Percentiles rank a stretch among this genome's conserved stretches.
phyloP scores from a whole-genome alignment of 2,113 vertebrate species.

The Emydocephalus ijimae region DNA sequence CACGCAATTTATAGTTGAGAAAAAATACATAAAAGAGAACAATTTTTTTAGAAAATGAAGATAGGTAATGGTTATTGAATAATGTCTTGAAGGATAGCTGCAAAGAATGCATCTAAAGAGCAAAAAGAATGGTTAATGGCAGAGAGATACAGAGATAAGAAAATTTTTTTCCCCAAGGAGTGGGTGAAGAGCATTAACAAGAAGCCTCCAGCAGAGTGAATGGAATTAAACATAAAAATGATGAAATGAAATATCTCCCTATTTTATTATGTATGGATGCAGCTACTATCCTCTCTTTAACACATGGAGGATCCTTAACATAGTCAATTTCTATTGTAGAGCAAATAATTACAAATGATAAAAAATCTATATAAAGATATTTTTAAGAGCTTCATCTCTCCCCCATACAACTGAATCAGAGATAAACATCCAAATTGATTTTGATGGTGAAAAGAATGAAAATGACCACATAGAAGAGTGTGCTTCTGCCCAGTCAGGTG shows the following conservation, averaged over 20 bases:
- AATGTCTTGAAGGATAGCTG: neutral
- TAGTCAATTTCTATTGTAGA: neutral
- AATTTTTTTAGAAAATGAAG: neutral
- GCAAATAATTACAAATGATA: neutral
- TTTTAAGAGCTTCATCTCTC: neutral
- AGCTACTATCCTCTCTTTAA: neutral
- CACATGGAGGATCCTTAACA: neutral
- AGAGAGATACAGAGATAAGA: neutral
- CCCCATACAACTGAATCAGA: neutral
- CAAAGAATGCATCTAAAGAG: neutral
- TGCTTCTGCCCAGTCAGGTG: neutral
- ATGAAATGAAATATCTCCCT: neutral
- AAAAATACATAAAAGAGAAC: neutral
- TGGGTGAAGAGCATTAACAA: neutral
- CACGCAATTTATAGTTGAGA: neutral
- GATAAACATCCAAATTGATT: neutral
- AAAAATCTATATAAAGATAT: neutral
- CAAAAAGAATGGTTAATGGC: neutral
- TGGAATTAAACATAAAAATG: neutral
- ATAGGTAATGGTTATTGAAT: neutral
- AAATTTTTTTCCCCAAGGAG: neutral
- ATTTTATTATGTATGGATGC: neutral
- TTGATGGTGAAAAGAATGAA: neutral
- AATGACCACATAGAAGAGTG: neutral
- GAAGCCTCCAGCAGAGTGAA: neutral